phyloP scores from a whole-genome alignment of 1,140 invertebrate species.

The silkworm (Bombyx mori) region DNA sequence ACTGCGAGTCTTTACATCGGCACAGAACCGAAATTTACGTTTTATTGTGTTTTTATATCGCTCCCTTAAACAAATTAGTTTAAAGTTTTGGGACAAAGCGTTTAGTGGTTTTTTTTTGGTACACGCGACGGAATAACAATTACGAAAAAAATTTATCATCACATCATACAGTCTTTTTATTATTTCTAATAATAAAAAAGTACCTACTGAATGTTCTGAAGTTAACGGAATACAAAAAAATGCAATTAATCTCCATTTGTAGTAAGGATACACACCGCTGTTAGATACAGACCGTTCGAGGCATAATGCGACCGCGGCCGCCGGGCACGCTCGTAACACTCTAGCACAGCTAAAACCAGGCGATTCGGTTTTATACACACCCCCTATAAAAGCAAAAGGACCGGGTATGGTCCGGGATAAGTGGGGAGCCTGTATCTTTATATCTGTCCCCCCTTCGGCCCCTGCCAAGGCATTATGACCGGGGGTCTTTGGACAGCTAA shows the following conservation, averaged over 20 bases:
- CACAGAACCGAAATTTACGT: too few species aligned
- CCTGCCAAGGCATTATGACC: conserved; percentile 61
- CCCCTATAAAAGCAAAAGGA: conserved; percentile 72
- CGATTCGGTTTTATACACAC: conserved; percentile 70
- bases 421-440: conserved; percentile 69
- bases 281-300: conserved; percentile 54
- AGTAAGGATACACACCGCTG: conserved; percentile 52
- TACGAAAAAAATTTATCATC: too few species aligned
- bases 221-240: too few species aligned
- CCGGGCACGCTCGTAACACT: conserved; percentile 60
- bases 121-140: too few species aligned
- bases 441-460: conserved; percentile 52
- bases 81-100: too few species aligned
- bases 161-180: too few species aligned
- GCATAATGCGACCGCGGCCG: conserved; percentile 62
- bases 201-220: too few species aligned
- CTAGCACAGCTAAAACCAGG: conserved; percentile 40
- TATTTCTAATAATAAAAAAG: too few species aligned
- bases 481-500: conserved; percentile 67
- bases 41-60: too few species aligned
- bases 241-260: conserved; percentile 49
- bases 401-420: conserved; percentile 67
- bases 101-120: too few species aligned
- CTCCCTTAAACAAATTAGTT: too few species aligned
- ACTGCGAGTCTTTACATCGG: too few species aligned